Conservation (phyloP, 2,113 vertebrate genomes). For the Boleophthalmus pectinirostris region DNA sequence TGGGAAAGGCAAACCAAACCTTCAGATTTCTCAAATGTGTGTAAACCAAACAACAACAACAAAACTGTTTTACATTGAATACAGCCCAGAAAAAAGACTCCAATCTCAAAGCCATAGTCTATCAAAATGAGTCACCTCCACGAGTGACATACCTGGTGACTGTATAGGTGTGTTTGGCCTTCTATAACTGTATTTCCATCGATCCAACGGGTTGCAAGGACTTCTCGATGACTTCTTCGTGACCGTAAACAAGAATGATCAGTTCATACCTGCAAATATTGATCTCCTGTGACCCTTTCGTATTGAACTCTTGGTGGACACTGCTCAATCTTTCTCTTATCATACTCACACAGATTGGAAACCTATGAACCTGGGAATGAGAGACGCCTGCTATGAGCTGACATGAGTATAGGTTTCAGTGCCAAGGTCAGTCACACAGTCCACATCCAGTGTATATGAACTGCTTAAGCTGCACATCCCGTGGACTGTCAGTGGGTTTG, state of each 20-base stretch:
- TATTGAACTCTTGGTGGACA: constrained; percentile 44
- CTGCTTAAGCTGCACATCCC: constrained; percentile 26
- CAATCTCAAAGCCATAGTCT: not conserved
- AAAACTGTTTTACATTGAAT: not conserved
- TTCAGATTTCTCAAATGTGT: not conserved
- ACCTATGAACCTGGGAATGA: constrained; percentile 4
- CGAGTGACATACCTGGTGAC: constrained; percentile 42
- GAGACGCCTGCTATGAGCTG: constrained; percentile 7
- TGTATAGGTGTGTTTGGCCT: constrained; percentile 32
- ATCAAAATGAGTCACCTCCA: constrained; percentile 28
- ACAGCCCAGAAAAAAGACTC: not conserved
- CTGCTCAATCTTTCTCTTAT: constrained; percentile 60
- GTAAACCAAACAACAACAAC: not conserved
- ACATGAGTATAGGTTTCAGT: constrained; percentile 25
- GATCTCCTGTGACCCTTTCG: constrained; percentile 53
- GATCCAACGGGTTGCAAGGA: constrained; percentile 53
- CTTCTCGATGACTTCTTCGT: constrained; percentile 45
- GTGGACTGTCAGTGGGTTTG: constrained; percentile 11
- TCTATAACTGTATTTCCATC: constrained; percentile 62
- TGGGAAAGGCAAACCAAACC: not conserved
- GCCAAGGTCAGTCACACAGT: constrained; percentile 40
- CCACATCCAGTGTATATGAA: constrained; percentile 11
- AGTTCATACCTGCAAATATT: constrained; percentile 53
- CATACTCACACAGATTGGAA: constrained; percentile 39
- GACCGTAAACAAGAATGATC: constrained; percentile 64